These are phyloP conservation scores for Danio albolineatus DNA, from an alignment of 2,797 vertebrate genomes.

Conservation along the genomic window DNA sequence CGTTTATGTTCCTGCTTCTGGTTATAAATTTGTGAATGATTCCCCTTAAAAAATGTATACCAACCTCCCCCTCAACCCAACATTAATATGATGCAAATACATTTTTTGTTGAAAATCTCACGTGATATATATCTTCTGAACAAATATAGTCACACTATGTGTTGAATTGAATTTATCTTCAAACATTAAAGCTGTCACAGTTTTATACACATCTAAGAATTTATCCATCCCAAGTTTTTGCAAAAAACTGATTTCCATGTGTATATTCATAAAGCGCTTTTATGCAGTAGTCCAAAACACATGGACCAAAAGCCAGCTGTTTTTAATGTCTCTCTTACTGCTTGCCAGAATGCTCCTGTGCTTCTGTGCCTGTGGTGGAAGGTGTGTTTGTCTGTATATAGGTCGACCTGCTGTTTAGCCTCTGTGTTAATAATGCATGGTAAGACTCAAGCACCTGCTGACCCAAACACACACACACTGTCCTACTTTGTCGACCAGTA, in stretches of 20 bases:
- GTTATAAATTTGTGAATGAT: not conserved
- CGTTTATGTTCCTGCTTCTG: not conserved
- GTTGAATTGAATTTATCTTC: not conserved
- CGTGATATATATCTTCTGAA: not conserved
- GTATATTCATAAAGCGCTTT: not conserved
- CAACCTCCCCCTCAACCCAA: too few species aligned
- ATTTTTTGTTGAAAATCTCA: not conserved
- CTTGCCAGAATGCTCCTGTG: not conserved
- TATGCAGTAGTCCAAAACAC: slow-evolving; percentile 4
- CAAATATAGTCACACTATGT: not conserved
- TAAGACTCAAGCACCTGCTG: slow-evolving; percentile 58
- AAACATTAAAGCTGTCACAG: too few species aligned
- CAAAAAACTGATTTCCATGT: not conserved
- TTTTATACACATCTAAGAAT: not conserved
- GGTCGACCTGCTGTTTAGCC: slow-evolving; percentile 44
- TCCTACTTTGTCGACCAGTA: slow-evolving; percentile 55
- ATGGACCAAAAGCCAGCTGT: slow-evolving; percentile 5
- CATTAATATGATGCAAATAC: too few species aligned
- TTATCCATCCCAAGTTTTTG: not conserved
- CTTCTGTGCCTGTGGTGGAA: not conserved
- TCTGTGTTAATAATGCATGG: slow-evolving; percentile 54
- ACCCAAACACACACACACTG: slow-evolving; percentile 44
- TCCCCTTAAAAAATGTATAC: too few species aligned
- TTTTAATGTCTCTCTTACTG: not conserved
- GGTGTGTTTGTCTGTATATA: slow-evolving; percentile 32